phyloP scores from a whole-genome alignment of 2,888 invertebrate species.

The Neria commutata region DNA sequence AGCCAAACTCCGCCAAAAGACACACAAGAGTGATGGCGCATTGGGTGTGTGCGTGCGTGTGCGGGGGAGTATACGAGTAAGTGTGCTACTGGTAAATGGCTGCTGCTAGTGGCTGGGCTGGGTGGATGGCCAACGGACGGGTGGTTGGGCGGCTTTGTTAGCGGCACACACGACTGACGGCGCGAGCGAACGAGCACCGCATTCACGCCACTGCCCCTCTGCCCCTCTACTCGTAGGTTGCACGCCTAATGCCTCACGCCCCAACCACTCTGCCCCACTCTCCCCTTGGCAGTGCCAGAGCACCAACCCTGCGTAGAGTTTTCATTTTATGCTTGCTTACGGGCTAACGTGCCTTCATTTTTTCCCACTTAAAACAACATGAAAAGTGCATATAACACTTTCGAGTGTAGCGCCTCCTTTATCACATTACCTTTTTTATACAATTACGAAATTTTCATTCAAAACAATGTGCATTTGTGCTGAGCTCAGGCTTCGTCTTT shows the following conservation, averaged over 20 bases:
- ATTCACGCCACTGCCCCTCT: background rate
- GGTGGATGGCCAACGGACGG: background rate
- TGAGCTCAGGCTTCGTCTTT: no score
- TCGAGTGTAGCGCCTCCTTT: background rate
- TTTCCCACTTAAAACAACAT: background rate
- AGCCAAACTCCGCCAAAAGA: slow-evolving; percentile 21
- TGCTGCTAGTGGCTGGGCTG: slow-evolving; percentile 10
- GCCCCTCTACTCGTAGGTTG: no score
- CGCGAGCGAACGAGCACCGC: no score
- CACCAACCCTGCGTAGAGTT: no score
- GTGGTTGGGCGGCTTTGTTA: no score
- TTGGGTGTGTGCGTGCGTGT: background rate
- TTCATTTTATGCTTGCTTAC: no score
- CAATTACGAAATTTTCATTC: background rate
- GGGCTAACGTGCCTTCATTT: background rate
- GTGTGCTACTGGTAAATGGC: background rate
- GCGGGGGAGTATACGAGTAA: no score
- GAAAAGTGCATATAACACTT: background rate
- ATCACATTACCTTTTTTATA: background rate
- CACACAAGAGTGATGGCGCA: no score
- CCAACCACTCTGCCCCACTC: background rate
- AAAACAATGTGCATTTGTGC: no score
- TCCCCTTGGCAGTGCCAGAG: no score
- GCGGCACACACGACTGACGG: no score
- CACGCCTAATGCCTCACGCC: background rate